Percentiles rank a stretch among this genome's conserved stretches.
phyloP scores from a whole-genome alignment of 2,797 vertebrate genomes.

The Poeciliopsis gracilis region DNA sequence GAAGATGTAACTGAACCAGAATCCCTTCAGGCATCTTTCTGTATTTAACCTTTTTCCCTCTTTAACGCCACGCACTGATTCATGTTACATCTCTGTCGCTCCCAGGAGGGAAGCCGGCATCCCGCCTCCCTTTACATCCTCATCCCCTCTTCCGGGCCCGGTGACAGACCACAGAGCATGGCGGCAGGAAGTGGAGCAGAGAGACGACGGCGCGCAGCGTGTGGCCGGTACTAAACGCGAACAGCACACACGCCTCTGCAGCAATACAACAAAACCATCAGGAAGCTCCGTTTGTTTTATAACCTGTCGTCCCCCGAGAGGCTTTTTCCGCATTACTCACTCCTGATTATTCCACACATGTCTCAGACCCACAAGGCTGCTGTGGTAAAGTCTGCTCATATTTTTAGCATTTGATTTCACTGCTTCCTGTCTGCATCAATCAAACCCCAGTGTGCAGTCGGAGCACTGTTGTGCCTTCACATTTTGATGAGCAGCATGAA shows the following conservation, averaged over 20 bases:
- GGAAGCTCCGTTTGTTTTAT: conserved; percentile 56
- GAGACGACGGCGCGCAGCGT: conserved; percentile 63
- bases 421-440: conserved; percentile 3
- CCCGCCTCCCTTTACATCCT: conserved; percentile 20
- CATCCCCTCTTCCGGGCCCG: conserved; percentile 34
- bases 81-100: conserved; percentile 39
- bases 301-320: conserved; percentile 44
- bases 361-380: not conserved
- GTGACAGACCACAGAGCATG: conserved; percentile 53
- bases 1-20: conserved; percentile 11
- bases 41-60: conserved; percentile 19
- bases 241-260: conserved; percentile 31
- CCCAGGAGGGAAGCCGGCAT: conserved; percentile 27
- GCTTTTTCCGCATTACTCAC: conserved; percentile 41
- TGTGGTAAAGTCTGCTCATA: not conserved
- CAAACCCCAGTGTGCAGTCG: not conserved
- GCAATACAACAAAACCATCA: conserved; percentile 39
- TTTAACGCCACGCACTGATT: conserved; percentile 43
- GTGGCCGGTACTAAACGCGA: conserved; percentile 61
- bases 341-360: conserved; percentile 35
- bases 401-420: conserved; percentile 9
- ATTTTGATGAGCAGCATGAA: conserved; percentile 12
- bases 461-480: not conserved
- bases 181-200: conserved; percentile 68
- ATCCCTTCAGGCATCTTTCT: conserved; percentile 14